Base-by-base conservation (phyloP, 2,797 vertebrate genomes). In the Ctenopoma multispine region DNA sequence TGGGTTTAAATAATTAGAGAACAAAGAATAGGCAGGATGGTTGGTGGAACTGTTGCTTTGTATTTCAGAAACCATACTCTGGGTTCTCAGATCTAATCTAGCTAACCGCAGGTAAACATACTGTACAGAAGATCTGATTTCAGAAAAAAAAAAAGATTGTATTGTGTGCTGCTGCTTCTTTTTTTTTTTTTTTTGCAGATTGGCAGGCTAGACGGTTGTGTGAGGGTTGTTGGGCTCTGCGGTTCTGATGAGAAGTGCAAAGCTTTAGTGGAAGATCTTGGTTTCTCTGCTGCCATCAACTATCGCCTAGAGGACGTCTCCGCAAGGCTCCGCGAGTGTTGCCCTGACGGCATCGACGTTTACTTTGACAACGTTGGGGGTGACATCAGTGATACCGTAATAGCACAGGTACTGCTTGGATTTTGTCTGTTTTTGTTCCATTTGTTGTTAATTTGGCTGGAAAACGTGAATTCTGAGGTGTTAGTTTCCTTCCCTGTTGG, bases 341-440 rank as follows among this genome's bases (percentile, higher is more conserved):
- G 97, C 80, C 96, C 96, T 0, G 79, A 72, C 0, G 97, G 97
- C 54, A 92, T 99, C 47, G 96, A 99, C 65, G 84, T 98, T 80
- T 99, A 99, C 87, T 99, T 99, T 80, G 98, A 99, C 87, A 99
- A 98, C 12, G 96, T 99, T 54, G 97, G 97, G 15, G 97, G 98
- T 59, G 87, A 93, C 71, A 94, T 97, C 89, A 99, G 97, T 18
- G 95, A 99, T 41, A 43, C 89, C 0, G 95, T 99, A 51, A 97
- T 99, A 84, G 78, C 90, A 75, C 97, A 98, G 96, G 97, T 99
- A 77, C 50, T 14, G 46, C 11, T 41, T n/a, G 20, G 29, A 21
- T 29, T 14, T 10, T 7, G 6, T 18, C 4, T 6, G 41, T 34
- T 47, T 44, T 27, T 40, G 4, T 23, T 58, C 24, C 3, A 5